Conservation (phyloP, 2,797 vertebrate species). For the Malacoctenus gilli region DNA sequence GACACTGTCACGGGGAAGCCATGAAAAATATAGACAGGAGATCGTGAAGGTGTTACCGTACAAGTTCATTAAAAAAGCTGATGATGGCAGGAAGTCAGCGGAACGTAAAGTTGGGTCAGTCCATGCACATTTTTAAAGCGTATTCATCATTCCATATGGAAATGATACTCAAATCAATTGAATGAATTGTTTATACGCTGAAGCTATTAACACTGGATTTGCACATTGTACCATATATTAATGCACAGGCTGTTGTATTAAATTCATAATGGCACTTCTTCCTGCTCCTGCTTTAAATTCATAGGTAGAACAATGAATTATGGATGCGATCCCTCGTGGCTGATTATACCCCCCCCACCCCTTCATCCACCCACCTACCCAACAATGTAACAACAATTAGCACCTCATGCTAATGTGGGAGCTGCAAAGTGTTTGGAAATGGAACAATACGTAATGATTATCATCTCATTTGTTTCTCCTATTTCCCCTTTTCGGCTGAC, state of each 20-base stretch:
- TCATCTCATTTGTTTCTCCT: slow-evolving; percentile 44
- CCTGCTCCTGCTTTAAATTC: slow-evolving; percentile 46
- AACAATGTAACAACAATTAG: slow-evolving; percentile 71
- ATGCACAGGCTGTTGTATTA: slow-evolving; percentile 20
- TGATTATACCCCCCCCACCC: slow-evolving; percentile 30
- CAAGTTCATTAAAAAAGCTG: slow-evolving; percentile 1
- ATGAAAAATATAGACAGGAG: not conserved
- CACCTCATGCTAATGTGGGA: slow-evolving; percentile 63
- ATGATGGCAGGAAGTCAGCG: too few relatives aligned
- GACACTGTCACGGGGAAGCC: slow-evolving; percentile 1
- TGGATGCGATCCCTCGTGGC: slow-evolving; percentile 45
- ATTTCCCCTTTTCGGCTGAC: slow-evolving; percentile 16
- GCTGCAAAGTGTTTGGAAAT: slow-evolving; percentile 56
- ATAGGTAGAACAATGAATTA: slow-evolving; percentile 59
- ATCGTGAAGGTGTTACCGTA: not conserved
- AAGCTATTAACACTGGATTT: not conserved
- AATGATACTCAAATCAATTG: slow-evolving; percentile 30
- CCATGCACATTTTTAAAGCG: slow-evolving; percentile 21
- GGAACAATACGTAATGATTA: slow-evolving; percentile 41
- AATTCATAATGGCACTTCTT: slow-evolving; percentile 19
- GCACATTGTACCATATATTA: slow-evolving; percentile 10
- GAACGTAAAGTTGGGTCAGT: not conserved
- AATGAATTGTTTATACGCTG: slow-evolving; percentile 11
- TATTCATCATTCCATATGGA: not conserved
- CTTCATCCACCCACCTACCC: too few relatives aligned